Evolutionary conservation across 2,797 vertebrate genomes (phyloP), one percentile per base, ranked within the genome.

Genomic region (Parambassis ranga): DNA sequence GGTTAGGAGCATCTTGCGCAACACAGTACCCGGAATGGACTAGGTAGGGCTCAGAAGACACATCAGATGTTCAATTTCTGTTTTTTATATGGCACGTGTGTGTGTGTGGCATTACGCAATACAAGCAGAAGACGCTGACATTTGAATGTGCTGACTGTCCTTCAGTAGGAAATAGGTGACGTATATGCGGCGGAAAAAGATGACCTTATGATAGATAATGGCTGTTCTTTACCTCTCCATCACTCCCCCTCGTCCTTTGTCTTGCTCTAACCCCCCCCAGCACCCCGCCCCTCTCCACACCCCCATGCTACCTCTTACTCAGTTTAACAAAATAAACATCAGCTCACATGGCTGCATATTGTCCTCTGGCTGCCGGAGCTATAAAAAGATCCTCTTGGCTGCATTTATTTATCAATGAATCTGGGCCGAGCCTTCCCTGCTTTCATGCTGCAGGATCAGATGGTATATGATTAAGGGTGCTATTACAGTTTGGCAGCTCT

Each of bases 61-160:
- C 39, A 36, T 61, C 32, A 30, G 30, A 70, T 22, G 28, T 42
- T 14, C 15, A 36, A 28, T 27, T 30, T 41, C 38, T 62, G 58
- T 55, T 75, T 78, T 57, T 15, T 51, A 47, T n/a, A 3, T 19
- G 68, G 43, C 27, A 66, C 35, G n/a, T 8, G 31, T 49, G 57
- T 59, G 32, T 31, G 52, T 15, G 0, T 31, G 51, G 48, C 74
- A 31, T 89, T 91, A 72, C 87, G 86, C 87, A 91, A 87, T 61
- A 65, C 73, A 57, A 48, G 65, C 49, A 15, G 59, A 27, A 75
- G 82, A 85, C 81, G 48, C 76, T 90, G 91, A 90, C 87, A 92
- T 93, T 92, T 93, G 70, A 92, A 91, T 85, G 87, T 86, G 84
- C 87, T 74, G 85, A 87, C 75, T 86, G 84, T 85, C 85, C 80